Evolutionary conservation across 2,797 vertebrate genomes (phyloP), one percentile per base, ranked within the genome.

Genomic region (Sebastes elongatus): DNA sequence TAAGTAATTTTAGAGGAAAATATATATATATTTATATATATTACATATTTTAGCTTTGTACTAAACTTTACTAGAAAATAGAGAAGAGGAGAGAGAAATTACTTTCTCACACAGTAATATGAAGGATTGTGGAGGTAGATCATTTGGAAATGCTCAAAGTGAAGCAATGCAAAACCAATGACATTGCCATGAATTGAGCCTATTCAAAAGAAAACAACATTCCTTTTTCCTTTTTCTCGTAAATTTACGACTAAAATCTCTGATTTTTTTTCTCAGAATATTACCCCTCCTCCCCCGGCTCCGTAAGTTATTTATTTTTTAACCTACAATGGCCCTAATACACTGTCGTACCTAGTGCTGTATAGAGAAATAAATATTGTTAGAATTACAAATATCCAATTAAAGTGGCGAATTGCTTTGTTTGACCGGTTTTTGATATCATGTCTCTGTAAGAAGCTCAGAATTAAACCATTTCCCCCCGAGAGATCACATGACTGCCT

Each of bases 11-110:
- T n/a, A n/a, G 18, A 32, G 59, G 59, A 11, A 61, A 6, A 61
- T 32, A 32, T n/a, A 61, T n/a, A 61, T 53, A 22, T 22, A 4
- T 20, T 18, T 49, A 0, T 49, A 49, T 5, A n/a, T n/a, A n/a
- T 20, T 52, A n/a, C 11, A 32, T 72, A 32, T 61, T 60, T 42
- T 27, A 49, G 3, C 11, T 30, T 33, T 2, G 89, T 89, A 90
- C 86, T 90, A 73, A 85, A 83, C 80, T 90, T 89, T 88, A 89
- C 90, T 87, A 78, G 38, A 71, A 16, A 20, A 60, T 18, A 20
- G 5, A 60, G 5, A 20, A 32, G 57, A 74, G 14, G 9, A 59
- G 11, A 65, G 60, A 74, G 74, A 80, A 84, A 66, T 35, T 61
- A 71, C 76, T 74, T 85, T 84, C n/a, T 87, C 38, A 73, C 53